Conservation (phyloP, 2,888 invertebrate species). For the Caenorhabditis japonica region DNA sequence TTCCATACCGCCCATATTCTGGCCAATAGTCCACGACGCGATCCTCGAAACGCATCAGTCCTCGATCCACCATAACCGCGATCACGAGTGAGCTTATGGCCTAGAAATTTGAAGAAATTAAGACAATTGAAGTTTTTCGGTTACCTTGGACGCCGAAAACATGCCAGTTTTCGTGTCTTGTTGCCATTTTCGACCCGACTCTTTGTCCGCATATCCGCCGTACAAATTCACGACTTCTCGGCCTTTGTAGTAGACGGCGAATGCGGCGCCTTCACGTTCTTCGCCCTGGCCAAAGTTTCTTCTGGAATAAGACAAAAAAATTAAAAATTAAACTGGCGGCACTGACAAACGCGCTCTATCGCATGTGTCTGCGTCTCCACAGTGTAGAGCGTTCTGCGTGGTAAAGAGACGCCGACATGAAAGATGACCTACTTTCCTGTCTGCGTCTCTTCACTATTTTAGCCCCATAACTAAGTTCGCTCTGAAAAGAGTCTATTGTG, state of each 20-base stretch:
- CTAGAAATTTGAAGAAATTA: slow-evolving; percentile 43
- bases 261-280: slow-evolving; percentile 78
- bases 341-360: too few species aligned
- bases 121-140: too few species aligned
- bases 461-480: too few species aligned
- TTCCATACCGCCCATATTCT: slow-evolving; percentile 78
- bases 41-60: slow-evolving; percentile 77
- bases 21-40: slow-evolving; percentile 78
- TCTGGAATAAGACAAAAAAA: too few species aligned
- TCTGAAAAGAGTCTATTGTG: too few species aligned
- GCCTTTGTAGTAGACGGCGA: slow-evolving; percentile 78
- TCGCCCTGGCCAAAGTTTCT: slow-evolving; percentile 76
- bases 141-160: slow-evolving; percentile 78
- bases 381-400: too few species aligned
- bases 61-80: slow-evolving; percentile 78
- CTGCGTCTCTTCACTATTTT: too few species aligned
- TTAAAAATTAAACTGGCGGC: too few species aligned
- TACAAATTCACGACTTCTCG: slow-evolving; percentile 78
- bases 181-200: slow-evolving; percentile 76
- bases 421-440: too few species aligned
- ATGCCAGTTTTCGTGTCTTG: slow-evolving; percentile 77
- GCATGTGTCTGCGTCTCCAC: too few species aligned
- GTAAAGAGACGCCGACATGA: too few species aligned
- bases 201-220: slow-evolving; percentile 78
- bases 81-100: slow-evolving; percentile 68